Evolutionary conservation across 2,888 invertebrate genomes (phyloP), one percentile per base, ranked within the genome.

Genomic region (Cabera pusaria): DNA sequence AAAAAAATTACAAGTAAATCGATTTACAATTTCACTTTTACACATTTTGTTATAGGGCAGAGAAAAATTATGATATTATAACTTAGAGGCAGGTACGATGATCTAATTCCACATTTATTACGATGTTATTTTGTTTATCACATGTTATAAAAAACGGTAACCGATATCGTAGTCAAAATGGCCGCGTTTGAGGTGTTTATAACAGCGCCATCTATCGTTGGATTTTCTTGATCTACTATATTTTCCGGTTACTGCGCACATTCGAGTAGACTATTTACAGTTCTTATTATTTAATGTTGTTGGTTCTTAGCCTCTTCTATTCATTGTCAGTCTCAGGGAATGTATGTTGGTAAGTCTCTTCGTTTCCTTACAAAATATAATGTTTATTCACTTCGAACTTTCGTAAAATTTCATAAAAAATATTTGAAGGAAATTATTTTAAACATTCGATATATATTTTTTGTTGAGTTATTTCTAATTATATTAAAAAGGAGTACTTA

Each of bases 341-440:
- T 87, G 87, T 84, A 71, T 75, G 84, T 79, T 85, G 83, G 78
- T 81, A 75, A 87, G 87, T 87, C 86, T 87, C 82, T 82, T 86
- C 86, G 87, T 87, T 87, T 77, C 85, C 87, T 87, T 86, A 87
- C 76, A 74, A 71, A 70, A 72, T 78, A 78, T 75, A 72, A 36
- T 68, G 73, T 77, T 80, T 71, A 63, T 73, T 61, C 76, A 62
- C 70, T 56, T 72, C 72, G 71, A 75, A 74, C 62, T 54, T 61
- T 52, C 64, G 68, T 47, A 77, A 81, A 81, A 64, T 51, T 60
- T 77, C 75, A 78, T 83, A 83, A 81, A 85, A 83, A 84, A 84
- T 83, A 83, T 80, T 73, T 67, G 60, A 84, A 77, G 67, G 72
- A 80, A 83, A 81, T 72, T 51, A 72, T 67, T 70, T 64, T 54